Evolutionary conservation across 2,888 invertebrate genomes (phyloP), one percentile per base, ranked within the genome.

Genomic region (Baronia brevicornis): DNA sequence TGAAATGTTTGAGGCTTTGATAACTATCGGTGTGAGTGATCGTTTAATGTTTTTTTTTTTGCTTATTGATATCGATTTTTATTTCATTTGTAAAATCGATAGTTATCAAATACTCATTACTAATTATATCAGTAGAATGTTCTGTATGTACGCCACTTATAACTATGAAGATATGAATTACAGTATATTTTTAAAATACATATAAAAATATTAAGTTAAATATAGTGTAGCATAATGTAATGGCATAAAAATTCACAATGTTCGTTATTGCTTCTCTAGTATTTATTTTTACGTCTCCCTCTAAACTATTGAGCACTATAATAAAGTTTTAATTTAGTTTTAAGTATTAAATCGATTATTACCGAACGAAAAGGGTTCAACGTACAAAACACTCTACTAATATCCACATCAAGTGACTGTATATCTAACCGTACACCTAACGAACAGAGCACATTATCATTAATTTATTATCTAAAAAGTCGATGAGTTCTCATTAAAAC

Each of bases 401-500:
- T 48, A 44, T 39, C 39, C 35, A 43, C 44, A 43, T 39, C 44
- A 58, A 66, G 66, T 63, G 65, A 67, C 65, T 51, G 47, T 52
- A 52, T 55, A 62, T 43, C 43, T 60, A 68, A 64, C 60, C 66
- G 54, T 51, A 46, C 48, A 45, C 60, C 59, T 64, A 64, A 60
- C 60, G 63, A 68, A 72, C 71, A 68, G 60, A 58, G 68, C 72
- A 49, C 51, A 63, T 73, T 61, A 64, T 60, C 58, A 66, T 69
- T 74, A 77, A n/a, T 73, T 74, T 80, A 80, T 78, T 78, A 80
- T 72, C 79, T 82, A 84, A 77, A 72, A 75, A 84, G 77, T 84
- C 84, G 84, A 79, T 80, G 80, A 75, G 64, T 74, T 73, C 58
- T 69, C 60, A 68, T 66, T 72, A 65, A 75, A 72, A 72, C 63